Evolutionary conservation across 2,113 vertebrate species (phyloP), one percentile per base, ranked within the genome.

Genomic region (Lasiurus borealis): DNA sequence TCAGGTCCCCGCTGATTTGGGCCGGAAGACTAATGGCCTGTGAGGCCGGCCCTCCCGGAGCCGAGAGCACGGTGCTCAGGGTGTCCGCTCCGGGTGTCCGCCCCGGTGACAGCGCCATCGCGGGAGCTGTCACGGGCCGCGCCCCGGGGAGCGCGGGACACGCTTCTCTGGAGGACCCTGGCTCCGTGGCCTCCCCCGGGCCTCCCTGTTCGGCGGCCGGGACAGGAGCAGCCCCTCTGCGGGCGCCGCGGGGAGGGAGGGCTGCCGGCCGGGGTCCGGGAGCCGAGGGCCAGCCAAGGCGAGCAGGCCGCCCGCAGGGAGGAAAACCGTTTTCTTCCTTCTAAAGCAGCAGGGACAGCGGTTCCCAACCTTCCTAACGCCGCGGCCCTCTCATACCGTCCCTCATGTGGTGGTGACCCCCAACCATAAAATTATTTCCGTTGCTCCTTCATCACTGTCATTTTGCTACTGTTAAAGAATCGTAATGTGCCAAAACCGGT

Each of bases 141-240:
- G 82, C 75, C 93, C 85, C 89, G 40, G 40, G 40, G 40, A 40
- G 40, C 40, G 40, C 40, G 27, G 90, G 69, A 72, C 7, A 83
- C 16, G 29, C 78, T 88, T 82, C 85, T 94, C 62, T 85, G 71
- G 87, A 97, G 97, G 97, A 95, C 92, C 90, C 87, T 14, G 54
- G 88, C 97, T 91, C 81, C 95, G 94, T 94, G 72, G 76, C n/a
- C 78, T 96, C 96, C 94, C 93, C 19, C 34, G 29, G 93, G 89
- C 90, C 95, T 52, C 87, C 91, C 90, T 86, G 62, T 54, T n/a
- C n/a, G n/a, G n/a, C n/a, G n/a, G n/a, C n/a, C n/a, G n/a, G n/a
- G n/a, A n/a, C n/a, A n/a, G n/a, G n/a, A n/a, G n/a, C n/a, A n/a
- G n/a, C n/a, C n/a, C n/a, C n/a, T n/a, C n/a, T n/a, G n/a, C n/a